A percentile compares a stretch with the other conserved stretches of the same genome.
Conservation (phyloP, 2,888 invertebrate species). For the Quadroppia sp. region DNA sequence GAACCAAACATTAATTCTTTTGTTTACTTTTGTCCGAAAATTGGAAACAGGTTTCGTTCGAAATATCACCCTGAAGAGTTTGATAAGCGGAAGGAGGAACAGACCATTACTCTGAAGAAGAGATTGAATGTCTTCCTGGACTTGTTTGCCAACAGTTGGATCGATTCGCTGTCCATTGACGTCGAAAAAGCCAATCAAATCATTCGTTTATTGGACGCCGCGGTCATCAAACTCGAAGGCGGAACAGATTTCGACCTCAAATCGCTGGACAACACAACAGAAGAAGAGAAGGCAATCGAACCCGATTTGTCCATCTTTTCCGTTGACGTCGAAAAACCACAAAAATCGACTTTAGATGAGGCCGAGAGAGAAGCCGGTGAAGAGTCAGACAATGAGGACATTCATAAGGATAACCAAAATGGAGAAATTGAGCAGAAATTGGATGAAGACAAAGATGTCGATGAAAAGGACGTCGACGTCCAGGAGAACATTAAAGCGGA, state of each 20-base stretch:
- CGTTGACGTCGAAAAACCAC: slow-evolving; percentile 43
- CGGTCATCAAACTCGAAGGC: slow-evolving; percentile 93
- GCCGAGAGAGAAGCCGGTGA: slow-evolving; percentile 42
- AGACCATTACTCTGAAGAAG: slow-evolving; percentile 72
- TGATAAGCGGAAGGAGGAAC: slow-evolving; percentile 80
- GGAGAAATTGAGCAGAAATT: slow-evolving; percentile 41
- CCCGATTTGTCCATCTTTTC: slow-evolving; percentile 41
- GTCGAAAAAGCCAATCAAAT: slow-evolving; percentile 70
- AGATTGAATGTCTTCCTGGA: slow-evolving; percentile 85
- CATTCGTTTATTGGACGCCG: slow-evolving; percentile 84
- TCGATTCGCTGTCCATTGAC: slow-evolving; percentile 77
- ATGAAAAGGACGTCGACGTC: slow-evolving; percentile 50
- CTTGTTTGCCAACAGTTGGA: slow-evolving; percentile 63
- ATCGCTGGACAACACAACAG: slow-evolving; percentile 63
- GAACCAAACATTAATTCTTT: too few species aligned
- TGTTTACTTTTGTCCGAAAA: too few species aligned
- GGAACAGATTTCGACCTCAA: slow-evolving; percentile 71
- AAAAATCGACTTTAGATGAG: neutral
- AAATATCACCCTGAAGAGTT: slow-evolving; percentile 99
- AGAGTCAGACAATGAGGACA: slow-evolving; percentile 46
- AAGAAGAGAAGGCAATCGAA: slow-evolving; percentile 46
- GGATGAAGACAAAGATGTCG: slow-evolving; percentile 50
- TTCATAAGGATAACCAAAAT: slow-evolving; percentile 50
- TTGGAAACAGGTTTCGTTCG: slow-evolving; percentile 96
- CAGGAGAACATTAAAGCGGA: slow-evolving; percentile 36